phyloP scores from a whole-genome alignment of 2,797 vertebrate genomes.

The Lophotriccus pileatus region DNA sequence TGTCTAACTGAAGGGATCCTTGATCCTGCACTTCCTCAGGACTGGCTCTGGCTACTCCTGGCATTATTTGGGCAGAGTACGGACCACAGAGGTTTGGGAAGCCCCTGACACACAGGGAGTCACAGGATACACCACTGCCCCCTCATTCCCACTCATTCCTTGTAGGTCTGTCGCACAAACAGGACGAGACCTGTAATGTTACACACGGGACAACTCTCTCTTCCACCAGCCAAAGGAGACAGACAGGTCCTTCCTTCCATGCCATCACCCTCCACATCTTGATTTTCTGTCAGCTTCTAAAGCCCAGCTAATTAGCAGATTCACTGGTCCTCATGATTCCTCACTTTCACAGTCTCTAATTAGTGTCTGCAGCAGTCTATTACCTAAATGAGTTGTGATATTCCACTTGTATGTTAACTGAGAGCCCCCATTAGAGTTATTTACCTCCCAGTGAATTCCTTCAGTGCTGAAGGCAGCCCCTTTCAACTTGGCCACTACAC shows the following conservation, averaged over 20 bases:
- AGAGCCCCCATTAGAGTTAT: background rate
- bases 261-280: background rate
- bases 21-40: background rate
- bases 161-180: background rate
- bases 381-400: conserved; percentile 59
- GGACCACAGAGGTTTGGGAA: background rate
- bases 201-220: background rate
- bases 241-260: background rate
- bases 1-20: background rate
- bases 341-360: conserved; percentile 50
- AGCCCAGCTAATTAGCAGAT: background rate
- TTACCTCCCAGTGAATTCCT: background rate
- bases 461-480: background rate
- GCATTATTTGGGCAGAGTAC: background rate
- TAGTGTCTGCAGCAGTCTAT: conserved; percentile 7
- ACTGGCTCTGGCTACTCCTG: background rate
- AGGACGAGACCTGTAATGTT: background rate
- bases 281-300: conserved; percentile 46
- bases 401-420: conserved; percentile 19
- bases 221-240: background rate
- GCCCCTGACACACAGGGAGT: background rate
- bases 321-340: conserved; percentile 17
- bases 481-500: background rate
- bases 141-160: background rate
- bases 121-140: background rate